Evolutionary conservation across 2,797 vertebrate genomes (phyloP).

Genomic region (Danio choprae): DNA sequence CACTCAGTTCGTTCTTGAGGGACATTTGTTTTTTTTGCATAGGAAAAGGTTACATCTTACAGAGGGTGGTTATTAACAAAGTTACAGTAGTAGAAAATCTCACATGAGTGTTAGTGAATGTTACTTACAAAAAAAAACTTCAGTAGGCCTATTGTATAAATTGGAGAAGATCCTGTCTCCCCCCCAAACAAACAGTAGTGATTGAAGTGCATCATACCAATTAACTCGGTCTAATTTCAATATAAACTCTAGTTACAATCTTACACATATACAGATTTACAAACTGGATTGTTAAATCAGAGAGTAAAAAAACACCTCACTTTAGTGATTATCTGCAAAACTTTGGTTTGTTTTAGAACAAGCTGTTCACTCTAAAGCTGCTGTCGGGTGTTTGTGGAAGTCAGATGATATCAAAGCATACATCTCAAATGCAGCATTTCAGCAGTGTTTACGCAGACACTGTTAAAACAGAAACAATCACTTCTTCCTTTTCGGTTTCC

Average conservation of each 20-base stretch:
- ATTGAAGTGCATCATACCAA: constrained; percentile 87
- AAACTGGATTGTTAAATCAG: constrained; percentile 61
- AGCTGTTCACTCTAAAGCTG: constrained; percentile 42
- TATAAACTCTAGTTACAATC: constrained; percentile 66
- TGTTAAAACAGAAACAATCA: constrained; percentile 9
- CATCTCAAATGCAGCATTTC: constrained; percentile 30
- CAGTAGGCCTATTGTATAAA: constrained; percentile 75
- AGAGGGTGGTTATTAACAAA: constrained; percentile 72
- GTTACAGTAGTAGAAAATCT: constrained; percentile 82
- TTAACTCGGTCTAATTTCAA: constrained; percentile 74
- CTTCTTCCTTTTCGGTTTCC: constrained; percentile 15
- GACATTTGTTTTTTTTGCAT: constrained; percentile 85
- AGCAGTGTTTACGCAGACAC: constrained; percentile 25
- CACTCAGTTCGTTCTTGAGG: constrained; percentile 79
- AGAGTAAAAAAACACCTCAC: constrained; percentile 57
- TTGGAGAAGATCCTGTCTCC: constrained; percentile 80
- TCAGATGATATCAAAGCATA: not conserved
- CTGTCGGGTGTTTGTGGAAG: constrained; percentile 31
- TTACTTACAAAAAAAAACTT: constrained; percentile 29
- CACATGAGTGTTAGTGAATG: constrained; percentile 62
- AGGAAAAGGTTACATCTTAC: constrained; percentile 88
- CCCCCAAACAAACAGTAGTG: constrained; percentile 82
- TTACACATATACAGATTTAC: constrained; percentile 69
- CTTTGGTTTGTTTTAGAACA: constrained; percentile 61
- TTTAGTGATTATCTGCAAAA: constrained; percentile 64